Evolutionary conservation across 1,140 invertebrate species (phyloP), one percentile per base, ranked within the genome.

Genomic region (Drosophila navojoa): DNA sequence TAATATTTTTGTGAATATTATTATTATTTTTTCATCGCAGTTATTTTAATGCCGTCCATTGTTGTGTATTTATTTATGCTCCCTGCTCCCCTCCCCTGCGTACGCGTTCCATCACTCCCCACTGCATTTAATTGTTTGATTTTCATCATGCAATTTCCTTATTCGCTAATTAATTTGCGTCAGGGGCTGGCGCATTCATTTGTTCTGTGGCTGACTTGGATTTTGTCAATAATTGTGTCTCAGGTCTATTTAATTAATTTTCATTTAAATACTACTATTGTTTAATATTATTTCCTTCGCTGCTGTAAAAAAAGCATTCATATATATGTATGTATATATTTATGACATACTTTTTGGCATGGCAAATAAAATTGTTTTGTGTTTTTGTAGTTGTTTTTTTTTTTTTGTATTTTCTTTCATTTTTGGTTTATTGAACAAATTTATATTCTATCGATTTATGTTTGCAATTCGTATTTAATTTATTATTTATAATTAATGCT

Each of bases 91-190:
- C 32, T 44, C 57, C 49, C 19, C 19, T 22, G 1, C 19, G 3
- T 22, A n/a, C n/a, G n/a, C 19, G 19, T 22, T 22, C 19, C n/a
- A n/a, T n/a, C 19, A 44, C 15, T 15, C 32, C 38, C 55, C 55
- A 22, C 52, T 57, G n/a, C 22, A 54, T 67, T 61, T 62, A 67
- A 81, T 81, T 81, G 69, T 73, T 73, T 85, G 77, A 84, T 84
- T 79, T 79, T 76, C 76, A 82, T 82, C 80, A 60, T 73, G 72
- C 80, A 79, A 72, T 84, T 84, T 84, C 76, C 80, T 82, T 82
- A 82, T 76, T 70, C 76, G 80, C 80, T 82, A 82, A 84, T 82
- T 84, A 84, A 82, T 84, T 82, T 82, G 73, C 71, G 64, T 75
- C 52, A 55, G 60, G 19, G 19, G 19, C 19, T 22, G 19, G n/a